These are phyloP conservation scores for Eonycteris spelaea DNA, from an alignment of 2,113 vertebrate genomes.

Conservation along the genomic window DNA sequence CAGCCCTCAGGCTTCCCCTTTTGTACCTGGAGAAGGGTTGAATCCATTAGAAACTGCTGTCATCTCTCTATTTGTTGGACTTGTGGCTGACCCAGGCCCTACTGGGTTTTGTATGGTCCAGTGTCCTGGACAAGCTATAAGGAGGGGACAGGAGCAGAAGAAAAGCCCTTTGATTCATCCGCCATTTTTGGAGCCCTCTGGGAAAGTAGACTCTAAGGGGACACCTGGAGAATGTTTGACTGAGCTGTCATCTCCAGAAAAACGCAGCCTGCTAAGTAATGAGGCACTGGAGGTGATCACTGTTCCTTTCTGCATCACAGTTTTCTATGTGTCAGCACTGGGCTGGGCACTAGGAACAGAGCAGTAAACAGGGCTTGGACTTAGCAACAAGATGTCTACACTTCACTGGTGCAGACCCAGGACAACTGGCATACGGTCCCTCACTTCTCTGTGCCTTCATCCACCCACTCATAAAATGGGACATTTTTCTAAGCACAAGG, in stretches of 20 bases:
- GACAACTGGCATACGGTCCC: background rate
- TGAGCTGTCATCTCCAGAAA: too few relatives aligned
- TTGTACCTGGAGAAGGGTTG: background rate
- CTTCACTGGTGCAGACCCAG: background rate
- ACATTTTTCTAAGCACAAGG: background rate
- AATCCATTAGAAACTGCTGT: background rate
- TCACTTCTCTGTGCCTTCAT: background rate
- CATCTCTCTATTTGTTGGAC: background rate
- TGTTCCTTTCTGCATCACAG: background rate
- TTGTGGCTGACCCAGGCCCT: background rate
- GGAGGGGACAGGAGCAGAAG: background rate
- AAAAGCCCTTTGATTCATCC: background rate
- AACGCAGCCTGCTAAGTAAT: accelerated
- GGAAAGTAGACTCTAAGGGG: too few relatives aligned
- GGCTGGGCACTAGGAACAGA: background rate
- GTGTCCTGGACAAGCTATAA: background rate
- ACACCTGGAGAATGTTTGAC: accelerated
- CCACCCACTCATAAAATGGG: background rate
- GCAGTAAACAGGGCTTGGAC: background rate
- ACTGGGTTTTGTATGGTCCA: background rate
- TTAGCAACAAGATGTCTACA: background rate
- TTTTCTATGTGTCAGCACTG: background rate
- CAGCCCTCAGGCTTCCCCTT: too few relatives aligned
- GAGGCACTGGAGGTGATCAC: accelerated
- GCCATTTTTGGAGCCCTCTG: background rate